These are phyloP conservation scores for Rana temporaria DNA, from an alignment of 2,113 vertebrate genomes.

Conservation along the genomic window DNA sequence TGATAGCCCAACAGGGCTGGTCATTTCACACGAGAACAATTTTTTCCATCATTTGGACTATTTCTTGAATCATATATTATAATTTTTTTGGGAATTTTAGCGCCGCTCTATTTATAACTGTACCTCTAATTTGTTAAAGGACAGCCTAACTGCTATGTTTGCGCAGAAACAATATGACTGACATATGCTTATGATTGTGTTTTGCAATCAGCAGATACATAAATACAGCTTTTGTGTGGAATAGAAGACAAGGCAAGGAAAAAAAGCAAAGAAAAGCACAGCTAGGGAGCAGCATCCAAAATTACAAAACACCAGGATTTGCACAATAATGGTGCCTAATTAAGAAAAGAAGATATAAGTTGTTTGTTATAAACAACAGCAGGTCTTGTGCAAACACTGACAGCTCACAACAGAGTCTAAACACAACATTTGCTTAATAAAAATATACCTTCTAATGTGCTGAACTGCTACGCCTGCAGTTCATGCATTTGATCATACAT, in stretches of 20 bases:
- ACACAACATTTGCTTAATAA: conserved; percentile 66
- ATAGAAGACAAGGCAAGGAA: not conserved
- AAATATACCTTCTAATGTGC: conserved; percentile 65
- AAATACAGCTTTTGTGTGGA: not conserved
- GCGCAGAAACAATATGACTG: not conserved
- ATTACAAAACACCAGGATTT: conserved; percentile 73
- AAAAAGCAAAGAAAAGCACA: conserved; percentile 53
- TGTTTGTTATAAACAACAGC: conserved; percentile 81
- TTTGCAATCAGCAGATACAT: not conserved
- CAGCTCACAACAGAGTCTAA: conserved; percentile 65
- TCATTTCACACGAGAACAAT: no score
- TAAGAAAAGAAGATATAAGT: conserved; percentile 75
- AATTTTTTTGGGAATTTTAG: no score
- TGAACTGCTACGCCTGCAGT: conserved; percentile 72
- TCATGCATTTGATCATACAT: conserved; percentile 74
- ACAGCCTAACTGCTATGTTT: not conserved
- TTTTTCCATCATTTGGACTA: no score
- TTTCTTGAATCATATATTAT: no score
- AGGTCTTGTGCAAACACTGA: conserved; percentile 71
- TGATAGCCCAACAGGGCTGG: no score
- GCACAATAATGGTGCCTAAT: conserved; percentile 76
- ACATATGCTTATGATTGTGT: conserved; percentile 3
- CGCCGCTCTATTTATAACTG: no score
- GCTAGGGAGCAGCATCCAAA: conserved; percentile 63
- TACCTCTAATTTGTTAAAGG: no score